phyloP scores from a whole-genome alignment of 2,113 vertebrate genomes.

The Brachyhypopomus occidentalis region DNA sequence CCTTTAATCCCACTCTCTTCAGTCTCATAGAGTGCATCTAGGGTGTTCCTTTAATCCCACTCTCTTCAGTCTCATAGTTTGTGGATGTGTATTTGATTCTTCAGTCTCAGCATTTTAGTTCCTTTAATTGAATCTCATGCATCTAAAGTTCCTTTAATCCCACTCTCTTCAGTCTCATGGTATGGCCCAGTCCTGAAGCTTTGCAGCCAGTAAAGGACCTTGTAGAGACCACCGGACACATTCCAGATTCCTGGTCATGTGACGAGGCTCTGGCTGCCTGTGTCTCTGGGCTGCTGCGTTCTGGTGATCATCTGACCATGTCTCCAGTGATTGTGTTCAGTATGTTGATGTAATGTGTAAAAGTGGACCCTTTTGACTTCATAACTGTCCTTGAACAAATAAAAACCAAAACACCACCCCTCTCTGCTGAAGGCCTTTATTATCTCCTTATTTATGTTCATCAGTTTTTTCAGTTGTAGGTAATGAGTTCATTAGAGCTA shows the following conservation, averaged over 20 bases:
- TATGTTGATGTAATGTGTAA: constrained; percentile 72
- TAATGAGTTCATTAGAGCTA: no score
- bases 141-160: constrained; percentile 4
- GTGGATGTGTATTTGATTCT: not conserved
- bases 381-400: constrained; percentile 68
- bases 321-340: constrained; percentile 68
- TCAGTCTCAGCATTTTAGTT: constrained; percentile 61
- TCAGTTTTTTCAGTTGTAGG: no score
- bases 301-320: constrained; percentile 22
- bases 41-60: not conserved
- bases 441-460: no score
- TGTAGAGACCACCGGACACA: not conserved
- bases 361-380: constrained; percentile 64
- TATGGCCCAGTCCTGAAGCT: not conserved
- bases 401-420: constrained; percentile 55
- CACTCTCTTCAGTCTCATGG: not conserved
- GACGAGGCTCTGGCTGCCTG: constrained; percentile 2
- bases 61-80: not conserved
- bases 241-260: not conserved
- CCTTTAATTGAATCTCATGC: constrained; percentile 20
- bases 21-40: not conserved
- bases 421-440: not conserved
- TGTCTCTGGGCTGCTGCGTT: constrained; percentile 32
- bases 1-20: not conserved
- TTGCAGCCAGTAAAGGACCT: not conserved